Evolutionary conservation across 2,113 vertebrate species (phyloP), one percentile per base, ranked within the genome.

Genomic region (Pao palembangensis): DNA sequence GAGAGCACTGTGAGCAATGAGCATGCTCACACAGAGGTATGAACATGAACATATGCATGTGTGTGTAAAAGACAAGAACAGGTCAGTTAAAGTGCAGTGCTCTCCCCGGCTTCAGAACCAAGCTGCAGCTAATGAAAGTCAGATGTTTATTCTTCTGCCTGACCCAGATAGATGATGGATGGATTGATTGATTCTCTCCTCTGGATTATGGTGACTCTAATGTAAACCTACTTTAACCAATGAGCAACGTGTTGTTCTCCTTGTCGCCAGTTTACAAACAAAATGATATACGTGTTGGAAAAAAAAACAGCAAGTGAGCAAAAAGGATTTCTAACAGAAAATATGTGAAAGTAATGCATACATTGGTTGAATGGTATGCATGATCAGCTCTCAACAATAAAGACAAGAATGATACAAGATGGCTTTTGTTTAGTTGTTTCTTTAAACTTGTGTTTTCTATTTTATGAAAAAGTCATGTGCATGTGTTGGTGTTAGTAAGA

Each of bases 51-150:
- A 13, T 3, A 7, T 6, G 15, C 7, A 48, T 19, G 41, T 15
- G 47, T 12, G 38, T 14, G 25, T 54, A 48, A 20, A 43, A n/a
- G 21, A 52, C 2, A 28, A 53, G 52, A 53, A 51, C 10, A 41
- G 20, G 8, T 17, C 2, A 15, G 16, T 44, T 43, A 28, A 58
- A 8, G 12, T 6, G 13, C 16, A 47, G 41, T 23, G 21, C 49
- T 34, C 8, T 64, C 44, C n/a, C n/a, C 23, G 18, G 0, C 18
- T 51, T 67, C 51, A 38, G 43, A 49, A 48, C 46, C n/a, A 0
- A 5, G 61, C 56, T 70, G 59, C 53, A 71, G 49, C 70, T 86
- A 86, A 79, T 78, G 51, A 18, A 64, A 75, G 69, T 69, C 80
- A 84, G 69, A 81, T 73, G 73, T 67, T 69, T 42, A 34, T 46